Evolutionary conservation across 1,140 invertebrate genomes (phyloP).

Genomic region (Drosophila kikkawai): DNA sequence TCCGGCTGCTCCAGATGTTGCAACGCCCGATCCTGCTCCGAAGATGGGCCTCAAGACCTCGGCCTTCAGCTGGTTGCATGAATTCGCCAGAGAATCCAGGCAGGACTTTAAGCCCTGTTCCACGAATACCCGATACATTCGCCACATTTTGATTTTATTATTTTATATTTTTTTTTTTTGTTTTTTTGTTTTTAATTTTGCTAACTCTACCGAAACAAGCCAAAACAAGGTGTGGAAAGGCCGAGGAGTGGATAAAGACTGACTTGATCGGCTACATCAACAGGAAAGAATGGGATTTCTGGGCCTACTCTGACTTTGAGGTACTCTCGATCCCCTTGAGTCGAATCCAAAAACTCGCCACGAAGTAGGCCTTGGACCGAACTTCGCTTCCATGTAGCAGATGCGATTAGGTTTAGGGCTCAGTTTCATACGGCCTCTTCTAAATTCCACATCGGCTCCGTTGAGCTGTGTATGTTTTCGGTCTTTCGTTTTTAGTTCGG

Average conservation of each 20-base stretch:
- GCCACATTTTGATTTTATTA: conserved; percentile 13
- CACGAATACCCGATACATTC: conserved; percentile 10
- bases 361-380: conserved; percentile 12
- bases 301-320: background rate
- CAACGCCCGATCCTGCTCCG: background rate
- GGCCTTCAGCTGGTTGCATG: conserved; percentile 6
- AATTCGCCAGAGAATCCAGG: conserved; percentile 8
- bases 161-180: background rate
- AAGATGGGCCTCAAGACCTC: background rate
- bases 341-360: too few relatives aligned
- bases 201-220: conserved; percentile 15
- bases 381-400: background rate
- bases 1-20: too few relatives aligned
- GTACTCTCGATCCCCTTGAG: background rate
- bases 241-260: conserved; percentile 25
- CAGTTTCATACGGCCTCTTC: conserved; percentile 10
- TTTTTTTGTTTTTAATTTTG: conserved; percentile 9
- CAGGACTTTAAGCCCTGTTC: conserved; percentile 1
- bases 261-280: background rate
- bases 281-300: background rate
- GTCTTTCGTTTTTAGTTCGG: conserved; percentile 11
- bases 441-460: conserved; percentile 24
- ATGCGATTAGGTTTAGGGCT: background rate
- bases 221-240: conserved; percentile 15
- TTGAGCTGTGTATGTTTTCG: conserved; percentile 20